phyloP scores from a whole-genome alignment of 2,797 vertebrate genomes.

The Sebastes cheni region DNA sequence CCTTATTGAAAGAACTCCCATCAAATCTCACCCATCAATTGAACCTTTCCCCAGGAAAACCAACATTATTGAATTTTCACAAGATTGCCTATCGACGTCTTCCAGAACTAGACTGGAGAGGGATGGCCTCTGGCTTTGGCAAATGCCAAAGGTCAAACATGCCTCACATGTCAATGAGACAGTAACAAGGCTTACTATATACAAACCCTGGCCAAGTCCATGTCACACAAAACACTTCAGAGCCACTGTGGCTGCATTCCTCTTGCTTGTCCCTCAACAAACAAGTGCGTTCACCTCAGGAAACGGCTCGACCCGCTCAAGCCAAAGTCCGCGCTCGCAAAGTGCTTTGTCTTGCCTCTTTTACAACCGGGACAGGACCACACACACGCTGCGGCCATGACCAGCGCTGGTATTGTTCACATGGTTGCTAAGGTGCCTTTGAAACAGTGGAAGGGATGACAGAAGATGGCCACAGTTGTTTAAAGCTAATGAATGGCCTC shows the following conservation, averaged over 20 bases:
- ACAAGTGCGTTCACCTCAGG: conserved; percentile 49
- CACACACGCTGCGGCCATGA: conserved; percentile 58
- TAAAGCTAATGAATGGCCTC: conserved; percentile 53
- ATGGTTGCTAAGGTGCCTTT: conserved; percentile 65
- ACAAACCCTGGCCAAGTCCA: conserved; percentile 44
- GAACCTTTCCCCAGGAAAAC: conserved; percentile 21
- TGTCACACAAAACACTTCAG: conserved; percentile 46
- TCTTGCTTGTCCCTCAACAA: conserved; percentile 51
- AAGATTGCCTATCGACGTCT: conserved; percentile 45
- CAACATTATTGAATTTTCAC: conserved; percentile 47
- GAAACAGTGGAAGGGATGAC: conserved; percentile 27
- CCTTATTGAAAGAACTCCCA: conserved; percentile 15
- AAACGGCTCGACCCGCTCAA: conserved; percentile 52
- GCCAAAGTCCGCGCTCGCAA: conserved; percentile 30
- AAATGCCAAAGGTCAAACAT: conserved; percentile 54
- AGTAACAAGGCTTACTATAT: conserved; percentile 43
- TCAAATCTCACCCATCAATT: conserved; percentile 23
- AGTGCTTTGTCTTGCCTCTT: conserved; percentile 64
- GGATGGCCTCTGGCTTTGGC: background rate
- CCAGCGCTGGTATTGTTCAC: conserved; percentile 61
- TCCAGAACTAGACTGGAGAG: background rate
- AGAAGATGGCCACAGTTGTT: conserved; percentile 57
- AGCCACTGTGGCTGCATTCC: conserved; percentile 54
- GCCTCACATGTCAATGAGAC: conserved; percentile 54
- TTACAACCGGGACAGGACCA: conserved; percentile 69